A percentile compares a stretch with the other conserved stretches of the same genome.
Conservation (phyloP, 2,797 vertebrate genomes). For the Urophycis tenuis region DNA sequence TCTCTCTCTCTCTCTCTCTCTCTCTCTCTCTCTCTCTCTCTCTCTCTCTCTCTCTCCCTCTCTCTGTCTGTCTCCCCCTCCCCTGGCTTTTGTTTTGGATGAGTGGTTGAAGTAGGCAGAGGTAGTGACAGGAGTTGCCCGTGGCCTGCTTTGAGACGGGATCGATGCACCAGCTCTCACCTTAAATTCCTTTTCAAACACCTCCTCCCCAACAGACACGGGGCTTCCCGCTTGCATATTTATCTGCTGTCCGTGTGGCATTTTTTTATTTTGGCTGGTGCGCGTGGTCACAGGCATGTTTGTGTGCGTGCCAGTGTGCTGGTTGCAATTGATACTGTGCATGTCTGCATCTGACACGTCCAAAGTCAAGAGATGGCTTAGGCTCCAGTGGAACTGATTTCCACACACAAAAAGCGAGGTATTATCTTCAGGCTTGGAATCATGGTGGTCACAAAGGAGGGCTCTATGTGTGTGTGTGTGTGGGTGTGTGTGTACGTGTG, state of each 20-base stretch:
- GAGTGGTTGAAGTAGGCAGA: conserved; percentile 62
- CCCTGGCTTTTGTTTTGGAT: conserved; percentile 50
- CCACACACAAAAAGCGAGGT: neutral
- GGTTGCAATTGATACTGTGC: neutral
- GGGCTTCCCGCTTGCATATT: neutral
- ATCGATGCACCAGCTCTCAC: conserved; percentile 55
- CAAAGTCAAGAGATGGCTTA: neutral
- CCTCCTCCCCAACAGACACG: neutral
- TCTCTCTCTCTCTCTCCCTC: neutral
- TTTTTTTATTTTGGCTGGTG: neutral
- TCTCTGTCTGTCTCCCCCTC: neutral
- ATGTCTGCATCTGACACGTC: neutral
- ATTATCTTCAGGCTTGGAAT: neutral
- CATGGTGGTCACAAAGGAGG: neutral
- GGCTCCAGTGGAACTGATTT: neutral
- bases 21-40: too few species aligned
- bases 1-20: neutral
- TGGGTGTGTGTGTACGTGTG: neutral
- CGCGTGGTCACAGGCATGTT: neutral
- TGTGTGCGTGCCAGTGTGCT: neutral
- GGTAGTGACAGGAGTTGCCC: conserved; percentile 53
- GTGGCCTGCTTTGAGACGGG: conserved; percentile 54
- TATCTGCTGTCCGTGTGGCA: neutral
- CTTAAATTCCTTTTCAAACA: conserved; percentile 38
- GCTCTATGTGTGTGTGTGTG: neutral